Conservation (phyloP, 2,113 vertebrate species). For the Anolis sagrei region DNA sequence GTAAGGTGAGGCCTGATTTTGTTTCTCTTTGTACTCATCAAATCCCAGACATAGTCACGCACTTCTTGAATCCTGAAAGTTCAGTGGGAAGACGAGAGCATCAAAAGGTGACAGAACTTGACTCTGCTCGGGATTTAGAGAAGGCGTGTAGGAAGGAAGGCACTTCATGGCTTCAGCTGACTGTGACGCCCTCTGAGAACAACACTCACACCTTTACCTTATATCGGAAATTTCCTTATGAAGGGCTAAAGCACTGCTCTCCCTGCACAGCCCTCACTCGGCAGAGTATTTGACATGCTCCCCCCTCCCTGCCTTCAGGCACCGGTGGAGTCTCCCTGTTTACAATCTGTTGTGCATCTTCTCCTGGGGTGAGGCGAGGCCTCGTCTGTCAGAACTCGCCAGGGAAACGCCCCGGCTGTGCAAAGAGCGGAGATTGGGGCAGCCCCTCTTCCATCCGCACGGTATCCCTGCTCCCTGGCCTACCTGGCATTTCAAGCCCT, state of each 20-base stretch:
- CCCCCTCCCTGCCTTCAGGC: conserved; percentile 65
- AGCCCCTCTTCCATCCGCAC: conserved; percentile 14
- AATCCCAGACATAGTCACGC: not conserved
- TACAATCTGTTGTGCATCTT: conserved; percentile 75
- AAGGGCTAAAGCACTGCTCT: not conserved
- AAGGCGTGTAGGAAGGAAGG: not conserved
- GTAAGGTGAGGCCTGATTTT: not conserved
- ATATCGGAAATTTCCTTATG: not conserved
- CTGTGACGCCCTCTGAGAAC: not conserved
- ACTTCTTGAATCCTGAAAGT: not conserved
- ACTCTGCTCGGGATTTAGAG: not conserved
- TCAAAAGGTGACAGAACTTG: not conserved
- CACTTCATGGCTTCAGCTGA: not conserved
- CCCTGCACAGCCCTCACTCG: conserved; percentile 15
- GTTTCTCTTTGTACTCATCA: not conserved
- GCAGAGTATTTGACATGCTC: conserved; percentile 33
- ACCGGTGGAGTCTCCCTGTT: conserved; percentile 72
- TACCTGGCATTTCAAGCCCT: conserved; percentile 32
- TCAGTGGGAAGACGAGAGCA: not conserved
- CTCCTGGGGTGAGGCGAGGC: conserved; percentile 68
- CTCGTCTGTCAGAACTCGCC: conserved; percentile 42
- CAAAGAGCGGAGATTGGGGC: conserved; percentile 14
- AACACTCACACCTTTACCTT: not conserved
- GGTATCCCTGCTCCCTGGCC: conserved; percentile 33
- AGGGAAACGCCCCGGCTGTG: conserved; percentile 15